phyloP scores from a whole-genome alignment of 1,140 invertebrate genomes.

The Himalopsyche phryganea region DNA sequence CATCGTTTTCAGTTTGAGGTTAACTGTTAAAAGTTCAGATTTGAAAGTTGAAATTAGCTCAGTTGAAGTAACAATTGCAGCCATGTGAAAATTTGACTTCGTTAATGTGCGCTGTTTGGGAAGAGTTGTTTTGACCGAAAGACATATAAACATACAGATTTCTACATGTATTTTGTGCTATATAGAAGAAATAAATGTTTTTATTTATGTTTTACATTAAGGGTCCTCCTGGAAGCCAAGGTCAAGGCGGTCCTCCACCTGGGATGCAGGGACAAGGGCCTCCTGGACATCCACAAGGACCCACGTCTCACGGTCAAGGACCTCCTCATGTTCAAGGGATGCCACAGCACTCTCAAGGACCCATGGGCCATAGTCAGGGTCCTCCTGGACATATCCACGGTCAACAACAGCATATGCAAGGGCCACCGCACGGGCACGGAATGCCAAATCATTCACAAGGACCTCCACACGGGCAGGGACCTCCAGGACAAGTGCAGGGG shows the following conservation, averaged over 20 bases:
- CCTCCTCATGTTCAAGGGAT: constrained; percentile 29
- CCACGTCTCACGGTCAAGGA: constrained; percentile 16
- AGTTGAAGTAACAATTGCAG: too few relatives aligned
- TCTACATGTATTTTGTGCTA: too few relatives aligned
- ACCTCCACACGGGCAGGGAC: constrained; percentile 30
- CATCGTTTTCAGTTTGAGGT: too few relatives aligned
- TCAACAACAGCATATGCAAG: constrained; percentile 28
- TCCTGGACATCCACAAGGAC: constrained; percentile 35
- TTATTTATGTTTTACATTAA: constrained; percentile 19
- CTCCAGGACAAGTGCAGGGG: constrained; percentile 21
- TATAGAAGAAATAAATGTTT: too few relatives aligned
- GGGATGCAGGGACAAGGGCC: constrained; percentile 38
- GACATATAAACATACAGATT: too few relatives aligned
- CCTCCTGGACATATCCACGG: constrained; percentile 21
- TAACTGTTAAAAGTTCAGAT: too few relatives aligned
- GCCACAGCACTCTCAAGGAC: constrained; percentile 25
- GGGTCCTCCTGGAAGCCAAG: constrained; percentile 39
- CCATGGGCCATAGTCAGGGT: constrained; percentile 9
- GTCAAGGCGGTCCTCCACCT: constrained; percentile 34
- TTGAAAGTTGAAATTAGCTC: too few relatives aligned
- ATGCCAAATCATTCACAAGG: constrained; percentile 16
- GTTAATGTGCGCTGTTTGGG: too few relatives aligned
- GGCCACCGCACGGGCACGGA: constrained; percentile 23
- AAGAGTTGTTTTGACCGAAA: too few relatives aligned
- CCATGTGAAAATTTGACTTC: too few relatives aligned